Conservation (phyloP, 2,113 vertebrate species). For the Cygnus buccinator region DNA sequence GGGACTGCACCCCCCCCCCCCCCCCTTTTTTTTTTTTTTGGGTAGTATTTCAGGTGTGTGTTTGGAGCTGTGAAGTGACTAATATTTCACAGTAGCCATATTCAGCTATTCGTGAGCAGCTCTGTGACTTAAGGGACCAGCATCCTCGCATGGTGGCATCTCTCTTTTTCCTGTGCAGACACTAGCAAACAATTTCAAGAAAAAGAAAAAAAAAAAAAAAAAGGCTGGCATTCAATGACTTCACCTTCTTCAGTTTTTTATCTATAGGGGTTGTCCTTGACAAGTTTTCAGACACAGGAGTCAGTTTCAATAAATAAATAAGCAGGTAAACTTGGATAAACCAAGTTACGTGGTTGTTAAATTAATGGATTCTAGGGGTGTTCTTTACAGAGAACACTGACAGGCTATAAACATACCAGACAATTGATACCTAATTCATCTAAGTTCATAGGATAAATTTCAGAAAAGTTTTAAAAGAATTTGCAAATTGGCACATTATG, state of each 20-base stretch:
- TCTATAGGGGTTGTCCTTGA: not conserved
- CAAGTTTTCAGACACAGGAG: not conserved
- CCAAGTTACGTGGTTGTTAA: not conserved
- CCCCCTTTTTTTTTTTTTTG: not conserved
- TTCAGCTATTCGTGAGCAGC: not conserved
- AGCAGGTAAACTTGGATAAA: not conserved
- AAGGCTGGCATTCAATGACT: not conserved
- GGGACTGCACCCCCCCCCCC: not conserved
- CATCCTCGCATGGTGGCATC: accelerated
- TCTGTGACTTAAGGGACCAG: not conserved
- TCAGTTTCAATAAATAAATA: not conserved
- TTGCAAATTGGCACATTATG: not conserved
- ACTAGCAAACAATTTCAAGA: too few species aligned
- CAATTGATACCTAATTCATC: not conserved
- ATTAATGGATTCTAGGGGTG: not conserved
- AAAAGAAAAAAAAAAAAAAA: too few species aligned
- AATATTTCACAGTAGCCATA: not conserved
- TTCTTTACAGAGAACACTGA: not conserved
- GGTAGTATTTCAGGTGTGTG: not conserved
- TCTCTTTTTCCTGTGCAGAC: too few species aligned
- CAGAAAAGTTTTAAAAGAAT: not conserved
- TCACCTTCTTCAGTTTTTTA: not conserved
- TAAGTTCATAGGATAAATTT: not conserved
- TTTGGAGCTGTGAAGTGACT: not conserved
- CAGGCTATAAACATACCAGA: not conserved